These are phyloP conservation scores for Gonocerus acuteangulatus DNA, from an alignment of 2,888 invertebrate genomes.

Conservation along the genomic window DNA sequence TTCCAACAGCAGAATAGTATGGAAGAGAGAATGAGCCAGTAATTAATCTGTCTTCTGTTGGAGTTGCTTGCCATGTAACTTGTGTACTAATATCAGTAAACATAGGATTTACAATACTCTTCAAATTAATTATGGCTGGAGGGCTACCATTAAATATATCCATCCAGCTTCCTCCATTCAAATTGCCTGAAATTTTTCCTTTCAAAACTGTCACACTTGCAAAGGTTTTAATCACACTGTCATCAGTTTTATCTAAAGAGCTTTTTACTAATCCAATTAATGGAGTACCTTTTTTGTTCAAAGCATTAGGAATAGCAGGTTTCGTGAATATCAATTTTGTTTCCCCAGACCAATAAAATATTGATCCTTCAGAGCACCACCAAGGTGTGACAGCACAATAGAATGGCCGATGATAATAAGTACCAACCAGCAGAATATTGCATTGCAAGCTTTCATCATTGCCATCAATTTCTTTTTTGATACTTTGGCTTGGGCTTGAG, in stretches of 20 bases:
- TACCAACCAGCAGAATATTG: conserved; percentile 27
- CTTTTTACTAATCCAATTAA: neutral
- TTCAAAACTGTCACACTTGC: conserved; percentile 30
- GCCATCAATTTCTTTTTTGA: neutral
- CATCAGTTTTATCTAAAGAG: neutral
- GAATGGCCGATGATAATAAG: conserved; percentile 26
- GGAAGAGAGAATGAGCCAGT: conserved; percentile 29
- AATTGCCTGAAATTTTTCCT: conserved; percentile 28
- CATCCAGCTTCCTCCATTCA: conserved; percentile 14
- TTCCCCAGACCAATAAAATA: conserved; percentile 32
- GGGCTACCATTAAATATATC: conserved; percentile 31
- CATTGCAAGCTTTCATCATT: conserved; percentile 6
- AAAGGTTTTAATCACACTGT: conserved; percentile 18
- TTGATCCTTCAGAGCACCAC: conserved; percentile 27
- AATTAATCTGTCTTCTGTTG: conserved; percentile 18
- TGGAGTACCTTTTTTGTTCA: neutral
- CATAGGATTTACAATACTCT: conserved; percentile 27
- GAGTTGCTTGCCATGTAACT: conserved; percentile 27
- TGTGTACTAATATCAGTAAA: conserved; percentile 20
- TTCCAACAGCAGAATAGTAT: neutral
- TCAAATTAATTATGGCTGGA: conserved; percentile 31
- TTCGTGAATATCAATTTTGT: conserved; percentile 25
- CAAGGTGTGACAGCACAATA: conserved; percentile 30
- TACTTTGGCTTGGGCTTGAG: neutral
- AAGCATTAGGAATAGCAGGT: neutral